Evolutionary conservation across 2,113 vertebrate genomes (phyloP).

Genomic region (Pollimyrus isidori): DNA sequence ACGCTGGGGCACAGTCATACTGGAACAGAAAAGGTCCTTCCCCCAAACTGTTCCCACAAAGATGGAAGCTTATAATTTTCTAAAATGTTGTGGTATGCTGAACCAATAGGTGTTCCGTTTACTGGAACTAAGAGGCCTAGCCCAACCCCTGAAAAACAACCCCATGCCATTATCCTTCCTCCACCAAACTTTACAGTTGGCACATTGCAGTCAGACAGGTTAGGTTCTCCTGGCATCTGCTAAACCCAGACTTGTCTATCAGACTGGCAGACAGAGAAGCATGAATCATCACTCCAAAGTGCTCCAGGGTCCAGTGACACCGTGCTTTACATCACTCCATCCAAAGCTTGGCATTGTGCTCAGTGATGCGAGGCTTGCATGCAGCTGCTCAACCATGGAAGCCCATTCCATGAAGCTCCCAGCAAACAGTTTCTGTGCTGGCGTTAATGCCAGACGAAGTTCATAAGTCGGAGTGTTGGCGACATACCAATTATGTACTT

Average conservation of each 20-base stretch:
- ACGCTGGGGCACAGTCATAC: background rate
- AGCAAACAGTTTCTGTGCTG: no score
- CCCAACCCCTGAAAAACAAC: background rate
- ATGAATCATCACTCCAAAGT: background rate
- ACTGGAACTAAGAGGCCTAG: background rate
- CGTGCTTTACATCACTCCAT: background rate
- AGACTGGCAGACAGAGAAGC: background rate
- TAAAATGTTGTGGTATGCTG: background rate
- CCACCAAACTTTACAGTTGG: background rate
- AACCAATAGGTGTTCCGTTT: background rate
- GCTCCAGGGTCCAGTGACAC: background rate
- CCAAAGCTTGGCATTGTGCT: background rate
- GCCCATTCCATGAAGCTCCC: no score
- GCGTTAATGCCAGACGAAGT: no score
- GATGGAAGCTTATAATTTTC: background rate
- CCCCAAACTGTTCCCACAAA: background rate
- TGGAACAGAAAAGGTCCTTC: background rate
- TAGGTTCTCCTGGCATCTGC: background rate
- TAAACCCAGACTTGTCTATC: background rate
- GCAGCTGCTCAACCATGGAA: no score
- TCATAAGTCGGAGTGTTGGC: background rate
- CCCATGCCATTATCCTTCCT: background rate
- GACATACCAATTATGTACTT: background rate
- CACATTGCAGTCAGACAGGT: background rate
- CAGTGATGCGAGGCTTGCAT: background rate